These are phyloP conservation scores for Turritopsis rubra DNA, from an alignment of 30 jellyfish, hydroid and myxozoan species.

Conservation along the genomic window DNA sequence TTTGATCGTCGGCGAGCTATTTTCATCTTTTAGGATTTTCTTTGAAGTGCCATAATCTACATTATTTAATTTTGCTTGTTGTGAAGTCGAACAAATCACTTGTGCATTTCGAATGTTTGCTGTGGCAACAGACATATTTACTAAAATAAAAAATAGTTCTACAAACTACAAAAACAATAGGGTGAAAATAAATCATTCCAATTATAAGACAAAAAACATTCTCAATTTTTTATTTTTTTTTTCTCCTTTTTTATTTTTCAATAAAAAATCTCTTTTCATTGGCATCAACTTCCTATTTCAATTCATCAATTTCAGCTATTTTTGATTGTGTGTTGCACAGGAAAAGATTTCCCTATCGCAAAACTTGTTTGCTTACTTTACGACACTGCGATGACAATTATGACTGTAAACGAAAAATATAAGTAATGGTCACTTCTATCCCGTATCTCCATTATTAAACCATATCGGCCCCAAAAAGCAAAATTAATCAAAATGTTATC, in stretches of 20 bases:
- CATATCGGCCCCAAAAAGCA: no score
- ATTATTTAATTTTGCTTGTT: slow-evolving; percentile 3
- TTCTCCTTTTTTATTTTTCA: background rate
- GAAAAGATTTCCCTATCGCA: no score
- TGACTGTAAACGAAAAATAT: no score
- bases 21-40: slow-evolving; percentile 26
- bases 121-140: slow-evolving; percentile 36
- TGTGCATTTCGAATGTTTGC: slow-evolving; percentile 29
- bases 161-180: background rate
- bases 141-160: background rate
- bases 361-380: no score
- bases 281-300: no score
- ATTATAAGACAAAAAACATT: background rate
- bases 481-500: no score
- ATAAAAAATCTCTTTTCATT: no score
- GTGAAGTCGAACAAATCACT: slow-evolving; percentile 8
- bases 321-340: no score
- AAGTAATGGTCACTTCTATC: no score
- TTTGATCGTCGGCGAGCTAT: background rate
- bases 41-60: slow-evolving; percentile 18
- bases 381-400: no score
- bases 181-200: background rate
- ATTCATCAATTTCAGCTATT: no score
- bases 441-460: no score
- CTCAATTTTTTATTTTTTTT: background rate